Evolutionary conservation across 2,113 vertebrate genomes (phyloP).

Genomic region (Anas platyrhynchos): DNA sequence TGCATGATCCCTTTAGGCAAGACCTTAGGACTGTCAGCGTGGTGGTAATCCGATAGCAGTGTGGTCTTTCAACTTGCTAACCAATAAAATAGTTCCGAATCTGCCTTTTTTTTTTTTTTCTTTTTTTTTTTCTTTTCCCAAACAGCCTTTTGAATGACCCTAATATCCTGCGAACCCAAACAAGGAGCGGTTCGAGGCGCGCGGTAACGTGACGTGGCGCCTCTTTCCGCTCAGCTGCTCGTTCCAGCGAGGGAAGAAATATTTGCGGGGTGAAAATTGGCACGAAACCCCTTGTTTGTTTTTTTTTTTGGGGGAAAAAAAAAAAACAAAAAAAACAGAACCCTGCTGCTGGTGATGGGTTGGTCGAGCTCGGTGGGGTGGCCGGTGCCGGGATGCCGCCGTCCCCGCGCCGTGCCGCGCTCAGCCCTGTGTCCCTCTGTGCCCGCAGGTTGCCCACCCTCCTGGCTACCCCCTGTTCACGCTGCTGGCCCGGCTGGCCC

Average conservation of each 20-base stretch:
- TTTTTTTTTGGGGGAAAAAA: not conserved
- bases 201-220: slow-evolving; percentile 67
- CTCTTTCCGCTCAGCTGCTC: slow-evolving; percentile 51
- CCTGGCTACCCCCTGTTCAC: slow-evolving; percentile 97
- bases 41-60: slow-evolving; percentile 97
- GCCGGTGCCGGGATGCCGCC: not conserved
- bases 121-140: not conserved
- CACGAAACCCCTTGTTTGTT: not conserved
- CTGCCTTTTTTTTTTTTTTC: not conserved
- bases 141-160: slow-evolving; percentile 75
- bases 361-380: not conserved
- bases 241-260: slow-evolving; percentile 35
- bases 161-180: slow-evolving; percentile 75
- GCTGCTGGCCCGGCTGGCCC: slow-evolving; percentile 81
- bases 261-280: slow-evolving; percentile 14
- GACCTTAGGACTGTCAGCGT: slow-evolving; percentile 93
- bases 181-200: slow-evolving; percentile 65
- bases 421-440: not conserved
- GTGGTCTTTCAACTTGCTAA: slow-evolving; percentile 87
- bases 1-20: slow-evolving; percentile 99
- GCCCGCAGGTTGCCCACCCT: slow-evolving; percentile 91
- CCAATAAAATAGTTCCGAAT: slow-evolving; percentile 72
- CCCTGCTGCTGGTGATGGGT: not conserved
- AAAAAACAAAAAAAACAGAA: not conserved
- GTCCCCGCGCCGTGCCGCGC: not conserved